Evolutionary conservation across 1,140 invertebrate genomes (phyloP).

Genomic region (Diploscapter pachys): DNA sequence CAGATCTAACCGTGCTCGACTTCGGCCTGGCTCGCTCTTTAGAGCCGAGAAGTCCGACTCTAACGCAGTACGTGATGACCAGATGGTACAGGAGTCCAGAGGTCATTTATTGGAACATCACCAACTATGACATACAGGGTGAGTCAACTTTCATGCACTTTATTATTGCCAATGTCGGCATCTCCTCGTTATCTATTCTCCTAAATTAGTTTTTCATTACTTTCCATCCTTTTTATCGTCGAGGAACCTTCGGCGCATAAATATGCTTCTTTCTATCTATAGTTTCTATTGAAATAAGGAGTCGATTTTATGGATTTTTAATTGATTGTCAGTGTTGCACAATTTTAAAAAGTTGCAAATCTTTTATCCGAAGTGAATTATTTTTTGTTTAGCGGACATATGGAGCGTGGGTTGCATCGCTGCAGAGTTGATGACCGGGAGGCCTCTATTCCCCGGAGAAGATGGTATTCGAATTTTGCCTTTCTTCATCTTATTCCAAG

Average conservation of each 20-base stretch:
- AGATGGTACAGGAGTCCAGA: conserved; percentile 56
- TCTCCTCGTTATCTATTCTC: no score
- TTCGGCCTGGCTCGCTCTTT: conserved; percentile 53
- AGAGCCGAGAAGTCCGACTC: conserved; percentile 33
- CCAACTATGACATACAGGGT: conserved; percentile 47
- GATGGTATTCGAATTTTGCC: conserved; percentile 63
- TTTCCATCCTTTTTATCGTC: no score
- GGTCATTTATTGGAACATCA: conserved; percentile 55
- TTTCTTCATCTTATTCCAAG: conserved; percentile 1
- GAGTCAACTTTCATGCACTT: neutral
- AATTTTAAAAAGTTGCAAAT: neutral
- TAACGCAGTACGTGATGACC: conserved; percentile 47
- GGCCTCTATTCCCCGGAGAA: conserved; percentile 91
- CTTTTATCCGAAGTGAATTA: neutral
- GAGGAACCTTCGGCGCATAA: no score
- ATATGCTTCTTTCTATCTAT: no score
- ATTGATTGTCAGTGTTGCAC: no score
- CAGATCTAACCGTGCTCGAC: conserved; percentile 54
- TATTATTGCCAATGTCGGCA: no score
- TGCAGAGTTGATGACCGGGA: conserved; percentile 89
- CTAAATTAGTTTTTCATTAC: no score
- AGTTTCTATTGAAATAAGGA: no score
- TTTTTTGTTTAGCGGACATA: conserved; percentile 68
- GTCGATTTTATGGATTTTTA: no score
- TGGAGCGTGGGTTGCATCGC: conserved; percentile 99